Evolutionary conservation across 2,113 vertebrate species (phyloP), one percentile per base, ranked within the genome.

Genomic region (Megalops atlanticus): DNA sequence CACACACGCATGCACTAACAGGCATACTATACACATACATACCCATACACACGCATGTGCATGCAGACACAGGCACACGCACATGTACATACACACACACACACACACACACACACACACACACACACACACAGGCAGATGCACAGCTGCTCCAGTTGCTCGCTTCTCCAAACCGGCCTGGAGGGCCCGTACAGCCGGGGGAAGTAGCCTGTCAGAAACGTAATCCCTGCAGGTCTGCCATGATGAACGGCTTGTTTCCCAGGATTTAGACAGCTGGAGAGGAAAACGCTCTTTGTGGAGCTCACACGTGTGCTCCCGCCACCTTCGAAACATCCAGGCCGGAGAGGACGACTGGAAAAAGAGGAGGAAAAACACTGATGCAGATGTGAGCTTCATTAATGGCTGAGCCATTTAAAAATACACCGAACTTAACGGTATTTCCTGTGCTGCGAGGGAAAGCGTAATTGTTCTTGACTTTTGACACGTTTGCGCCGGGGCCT

Each of bases 211-310:
- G 74, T 76, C 74, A 74, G 38, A 74, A 27, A 77, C 31, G 47
- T 47, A 78, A 40, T 78, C 77, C 77, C 77, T 40, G 38, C 0
- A 27, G 77, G 77, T 31, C 36, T 14, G 16, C 39, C 33, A 64
- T 78, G 49, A 78, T 64, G 5, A 68, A 78, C 52, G 33, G 54
- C 35, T 21, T 11, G 27, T 78, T 78, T 78, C 77, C 41, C 38
- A 49, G 77, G 47, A 68, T 78, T 78, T 38, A 40, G 43, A 76
- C 74, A 76, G 39, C 45, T 76, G 74, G 43, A 35, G 45, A 49
- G 74, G 39, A 76, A 76, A 76, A 36, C 40, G 40, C 24, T 40
- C 21, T 74, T n/a, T 64, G 58, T 24, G 58, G 24, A 64, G 24
- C 58, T 4, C n/a, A 21, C 43, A 45, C 14, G 43, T 45, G 43